phyloP scores from a whole-genome alignment of 2,113 vertebrate genomes.

The Gallinago undulata region DNA sequence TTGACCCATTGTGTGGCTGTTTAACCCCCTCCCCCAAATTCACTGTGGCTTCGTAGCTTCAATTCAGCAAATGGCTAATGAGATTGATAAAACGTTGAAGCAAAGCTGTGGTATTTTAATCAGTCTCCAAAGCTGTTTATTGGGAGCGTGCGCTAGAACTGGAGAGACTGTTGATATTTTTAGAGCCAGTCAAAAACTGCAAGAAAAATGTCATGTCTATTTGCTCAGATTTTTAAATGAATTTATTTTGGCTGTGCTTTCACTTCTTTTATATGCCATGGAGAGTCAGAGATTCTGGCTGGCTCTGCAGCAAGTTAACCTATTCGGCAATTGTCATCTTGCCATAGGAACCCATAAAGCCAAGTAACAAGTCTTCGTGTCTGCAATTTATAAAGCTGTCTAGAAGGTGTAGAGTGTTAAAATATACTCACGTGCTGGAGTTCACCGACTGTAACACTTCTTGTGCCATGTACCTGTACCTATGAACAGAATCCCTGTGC shows the following conservation, averaged over 20 bases:
- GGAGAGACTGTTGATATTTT: slow-evolving; percentile 58
- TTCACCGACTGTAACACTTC: not conserved
- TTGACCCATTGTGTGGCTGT: slow-evolving; percentile 33
- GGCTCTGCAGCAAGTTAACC: slow-evolving; percentile 34
- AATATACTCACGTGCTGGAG: not conserved
- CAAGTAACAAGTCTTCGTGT: not conserved
- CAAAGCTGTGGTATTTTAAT: slow-evolving; percentile 54
- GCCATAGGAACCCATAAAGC: slow-evolving; percentile 18
- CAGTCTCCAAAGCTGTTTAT: slow-evolving; percentile 54
- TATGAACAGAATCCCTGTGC: not conserved
- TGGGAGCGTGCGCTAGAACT: slow-evolving; percentile 13
- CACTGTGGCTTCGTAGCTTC: slow-evolving; percentile 2
- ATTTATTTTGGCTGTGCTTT: slow-evolving; percentile 58
- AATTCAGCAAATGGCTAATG: slow-evolving; percentile 62
- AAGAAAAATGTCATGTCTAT: slow-evolving; percentile 63
- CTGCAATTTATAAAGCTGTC: not conserved
- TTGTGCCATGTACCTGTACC: not conserved
- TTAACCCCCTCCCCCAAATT: slow-evolving; percentile 28
- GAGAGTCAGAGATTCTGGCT: slow-evolving; percentile 36
- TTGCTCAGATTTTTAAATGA: slow-evolving; percentile 51
- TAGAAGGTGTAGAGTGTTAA: not conserved
- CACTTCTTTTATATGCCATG: slow-evolving; percentile 20
- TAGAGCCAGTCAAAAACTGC: slow-evolving; percentile 57
- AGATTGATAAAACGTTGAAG: slow-evolving; percentile 34
- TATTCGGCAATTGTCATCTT: slow-evolving; percentile 26